These are phyloP conservation scores for Ailuropoda melanoleuca DNA, from an alignment of 2,113 vertebrate genomes.

Conservation along the genomic window DNA sequence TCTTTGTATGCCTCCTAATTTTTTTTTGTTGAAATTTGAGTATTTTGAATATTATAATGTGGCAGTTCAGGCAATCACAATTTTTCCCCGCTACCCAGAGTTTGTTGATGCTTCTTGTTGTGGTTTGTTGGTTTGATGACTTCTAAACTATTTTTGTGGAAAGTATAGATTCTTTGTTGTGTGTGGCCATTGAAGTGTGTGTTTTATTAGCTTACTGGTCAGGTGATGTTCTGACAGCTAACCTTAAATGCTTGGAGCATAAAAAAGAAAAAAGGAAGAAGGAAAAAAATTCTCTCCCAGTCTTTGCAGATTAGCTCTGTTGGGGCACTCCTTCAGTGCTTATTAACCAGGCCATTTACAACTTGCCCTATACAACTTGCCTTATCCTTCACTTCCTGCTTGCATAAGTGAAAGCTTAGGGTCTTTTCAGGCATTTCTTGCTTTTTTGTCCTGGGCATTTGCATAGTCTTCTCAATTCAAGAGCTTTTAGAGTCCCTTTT, in stretches of 20 bases:
- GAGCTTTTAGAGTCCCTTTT: background rate
- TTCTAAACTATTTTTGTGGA: background rate
- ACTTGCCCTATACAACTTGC: background rate
- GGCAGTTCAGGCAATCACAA: background rate
- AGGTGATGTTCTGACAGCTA: background rate
- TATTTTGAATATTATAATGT: background rate
- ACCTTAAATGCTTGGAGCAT: background rate
- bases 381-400: background rate
- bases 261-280: background rate
- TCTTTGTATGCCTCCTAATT: background rate
- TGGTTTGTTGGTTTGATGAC: background rate
- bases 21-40: background rate
- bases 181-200: background rate
- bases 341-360: background rate
- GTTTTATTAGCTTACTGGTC: background rate
- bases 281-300: background rate
- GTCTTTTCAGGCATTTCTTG: background rate
- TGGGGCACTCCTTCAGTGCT: background rate
- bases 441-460: background rate
- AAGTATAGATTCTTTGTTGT: background rate
- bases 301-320: background rate
- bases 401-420: background rate
- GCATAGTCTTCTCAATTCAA: background rate
- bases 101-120: background rate
- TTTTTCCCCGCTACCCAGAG: background rate